phyloP scores from a whole-genome alignment of 2,113 vertebrate species.

The Machaerirhynchus nigripectus region DNA sequence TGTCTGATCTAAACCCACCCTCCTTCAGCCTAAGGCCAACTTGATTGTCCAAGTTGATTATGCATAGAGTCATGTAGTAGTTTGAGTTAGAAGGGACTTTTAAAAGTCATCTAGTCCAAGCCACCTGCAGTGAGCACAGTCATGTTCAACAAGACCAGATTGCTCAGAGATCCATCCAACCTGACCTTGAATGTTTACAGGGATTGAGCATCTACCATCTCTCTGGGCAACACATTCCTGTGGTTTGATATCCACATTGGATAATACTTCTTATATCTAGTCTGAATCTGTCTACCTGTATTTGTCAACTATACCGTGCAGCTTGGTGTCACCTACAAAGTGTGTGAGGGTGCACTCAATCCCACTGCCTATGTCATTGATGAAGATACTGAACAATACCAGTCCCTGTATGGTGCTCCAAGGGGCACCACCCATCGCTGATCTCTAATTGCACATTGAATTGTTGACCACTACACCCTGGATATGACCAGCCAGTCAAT shows the following conservation, averaged over 20 bases:
- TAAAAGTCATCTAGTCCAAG: background rate
- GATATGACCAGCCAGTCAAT: background rate
- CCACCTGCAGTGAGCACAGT: background rate
- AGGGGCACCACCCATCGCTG: accelerated
- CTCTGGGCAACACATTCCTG: background rate
- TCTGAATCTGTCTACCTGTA: background rate
- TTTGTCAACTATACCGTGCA: background rate
- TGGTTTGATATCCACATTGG: background rate
- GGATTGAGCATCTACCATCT: too few species aligned
- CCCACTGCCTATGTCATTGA: background rate
- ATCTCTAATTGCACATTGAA: background rate
- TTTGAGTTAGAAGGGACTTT: background rate
- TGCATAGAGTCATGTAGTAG: background rate
- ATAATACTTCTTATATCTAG: background rate
- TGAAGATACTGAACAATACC: background rate
- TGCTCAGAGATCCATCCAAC: background rate
- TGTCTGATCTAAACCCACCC: background rate
- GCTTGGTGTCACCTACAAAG: background rate
- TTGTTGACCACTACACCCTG: accelerated
- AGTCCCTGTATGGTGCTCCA: accelerated
- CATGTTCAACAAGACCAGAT: background rate
- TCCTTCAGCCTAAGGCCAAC: background rate
- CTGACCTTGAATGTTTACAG: background rate
- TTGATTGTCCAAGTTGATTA: background rate
- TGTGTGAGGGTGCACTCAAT: background rate